Base-by-base conservation (phyloP, 2,113 vertebrate genomes). In the Pimephales promelas region DNA sequence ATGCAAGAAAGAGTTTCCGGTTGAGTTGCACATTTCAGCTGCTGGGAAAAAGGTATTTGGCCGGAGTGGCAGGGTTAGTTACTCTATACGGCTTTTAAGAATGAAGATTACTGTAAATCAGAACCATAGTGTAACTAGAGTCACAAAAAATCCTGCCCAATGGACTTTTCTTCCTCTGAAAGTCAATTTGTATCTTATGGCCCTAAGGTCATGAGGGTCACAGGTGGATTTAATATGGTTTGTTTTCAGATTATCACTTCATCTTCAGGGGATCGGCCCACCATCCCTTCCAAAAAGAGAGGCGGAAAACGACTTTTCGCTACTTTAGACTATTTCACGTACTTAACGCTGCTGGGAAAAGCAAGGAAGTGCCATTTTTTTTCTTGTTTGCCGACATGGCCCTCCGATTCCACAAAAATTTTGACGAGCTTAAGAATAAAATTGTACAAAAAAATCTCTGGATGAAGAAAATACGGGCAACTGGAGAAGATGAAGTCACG, bases 171-270 rank as follows among this genome's bases (percentile, higher is more conserved):
- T 81, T 86, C 75, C 28, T 36, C 70, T 74, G 73, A 83, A 87
- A 87, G 83, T 88, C 89, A 88, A 84, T 83, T 73, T 84, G 84
- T 90, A 88, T 87, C 45, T 66, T 79, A 86, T 90, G 90, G 84
- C 89, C 86, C 61, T 80, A 75, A 74, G 88, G 88, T 92, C 76
- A 66, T 76, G 40, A 87, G 89, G 90, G 91, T 91, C 88, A 88
- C 34, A 61, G 13, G 28, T 16, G 86, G 92, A 91, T 93, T 93
- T 93, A 86, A 90, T 87, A 92, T 74, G 86, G 64, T 93, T 93
- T 91, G 90, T 93, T 93, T 93, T 91, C 92, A 92, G 90, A 93
- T 93, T 92, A 94, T 91, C 93, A 88, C 91, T 92, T 92, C 79
- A 66, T 89, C 86, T 72, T 72, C 71, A 84, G 83, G 59, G 92